A percentile compares a stretch with the other conserved stretches of the same genome.
Evolutionary conservation across 2,797 vertebrate genomes (phyloP).

Genomic region (Sebastes jordani): DNA sequence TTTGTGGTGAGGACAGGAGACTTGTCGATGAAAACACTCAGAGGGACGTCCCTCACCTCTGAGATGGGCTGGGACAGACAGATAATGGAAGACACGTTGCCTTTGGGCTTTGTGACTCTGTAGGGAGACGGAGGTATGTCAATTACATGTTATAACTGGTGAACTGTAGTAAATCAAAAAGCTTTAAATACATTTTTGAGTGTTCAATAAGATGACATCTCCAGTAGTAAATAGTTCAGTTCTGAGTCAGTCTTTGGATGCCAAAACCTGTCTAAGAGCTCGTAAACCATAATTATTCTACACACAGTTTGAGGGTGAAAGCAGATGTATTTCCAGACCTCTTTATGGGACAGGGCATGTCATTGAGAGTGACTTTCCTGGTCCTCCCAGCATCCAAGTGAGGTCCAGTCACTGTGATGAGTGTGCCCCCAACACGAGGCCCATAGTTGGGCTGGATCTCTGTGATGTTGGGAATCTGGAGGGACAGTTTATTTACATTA

Average conservation of each 20-base stretch:
- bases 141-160: not conserved
- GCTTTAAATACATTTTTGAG: not conserved
- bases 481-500: not conserved
- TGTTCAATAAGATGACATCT: not conserved
- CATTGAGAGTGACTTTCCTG: constrained; percentile 86
- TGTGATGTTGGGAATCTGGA: constrained; percentile 87
- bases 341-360: constrained; percentile 83
- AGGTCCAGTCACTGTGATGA: constrained; percentile 86
- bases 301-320: not conserved
- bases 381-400: constrained; percentile 85
- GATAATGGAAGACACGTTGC: constrained; percentile 76
- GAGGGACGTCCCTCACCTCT: constrained; percentile 76
- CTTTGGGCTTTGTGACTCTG: constrained; percentile 71
- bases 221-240: not conserved
- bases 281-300: constrained; percentile 3
- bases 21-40: constrained; percentile 87
- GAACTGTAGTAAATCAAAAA: not conserved
- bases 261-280: not conserved
- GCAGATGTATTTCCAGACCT: constrained; percentile 52
- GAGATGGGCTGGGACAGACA: constrained; percentile 77
- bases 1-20: constrained; percentile 79
- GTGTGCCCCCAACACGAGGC: constrained; percentile 89
- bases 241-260: constrained; percentile 16
- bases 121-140: constrained; percentile 12
- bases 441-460: constrained; percentile 89